Conservation (phyloP, 2,888 invertebrate species). For the Mesorhabditis sp. region DNA sequence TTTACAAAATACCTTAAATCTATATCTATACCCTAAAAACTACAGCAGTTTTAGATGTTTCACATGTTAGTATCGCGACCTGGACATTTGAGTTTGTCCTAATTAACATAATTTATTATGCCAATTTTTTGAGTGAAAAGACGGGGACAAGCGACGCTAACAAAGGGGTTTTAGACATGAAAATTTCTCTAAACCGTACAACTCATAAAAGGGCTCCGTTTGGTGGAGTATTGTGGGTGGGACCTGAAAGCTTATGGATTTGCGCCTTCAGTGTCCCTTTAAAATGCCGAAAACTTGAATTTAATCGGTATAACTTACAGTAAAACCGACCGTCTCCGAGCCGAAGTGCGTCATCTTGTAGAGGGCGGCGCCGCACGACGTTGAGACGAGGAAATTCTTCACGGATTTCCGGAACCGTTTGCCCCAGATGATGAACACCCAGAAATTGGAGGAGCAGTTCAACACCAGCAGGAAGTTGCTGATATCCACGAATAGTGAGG, state of each 20-base stretch:
- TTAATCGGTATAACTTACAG: no score
- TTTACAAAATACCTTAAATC: no score
- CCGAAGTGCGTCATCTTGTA: slow-evolving; percentile 32
- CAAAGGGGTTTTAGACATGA: no score
- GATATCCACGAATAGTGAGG: slow-evolving; percentile 54
- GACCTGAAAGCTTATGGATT: neutral
- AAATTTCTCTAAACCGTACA: neutral
- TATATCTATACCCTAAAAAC: no score
- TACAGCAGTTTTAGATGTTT: no score
- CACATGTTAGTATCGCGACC: no score
- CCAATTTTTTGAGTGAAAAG: no score
- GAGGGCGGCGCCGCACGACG: slow-evolving; percentile 25
- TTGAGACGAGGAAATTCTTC: slow-evolving; percentile 23
- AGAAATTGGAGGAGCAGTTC: slow-evolving; percentile 56
- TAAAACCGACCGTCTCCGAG: slow-evolving; percentile 26
- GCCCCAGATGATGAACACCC: slow-evolving; percentile 56
- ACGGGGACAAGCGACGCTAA: no score
- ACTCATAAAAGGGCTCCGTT: neutral
- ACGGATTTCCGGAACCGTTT: slow-evolving; percentile 42
- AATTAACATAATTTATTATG: no score
- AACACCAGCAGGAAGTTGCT: slow-evolving; percentile 54
- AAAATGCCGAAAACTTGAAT: no score
- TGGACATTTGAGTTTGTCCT: no score
- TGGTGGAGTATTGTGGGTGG: neutral
- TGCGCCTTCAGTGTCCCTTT: no score